Conservation (phyloP, 2,113 vertebrate species). For the Trichomycterus rosablanca region DNA sequence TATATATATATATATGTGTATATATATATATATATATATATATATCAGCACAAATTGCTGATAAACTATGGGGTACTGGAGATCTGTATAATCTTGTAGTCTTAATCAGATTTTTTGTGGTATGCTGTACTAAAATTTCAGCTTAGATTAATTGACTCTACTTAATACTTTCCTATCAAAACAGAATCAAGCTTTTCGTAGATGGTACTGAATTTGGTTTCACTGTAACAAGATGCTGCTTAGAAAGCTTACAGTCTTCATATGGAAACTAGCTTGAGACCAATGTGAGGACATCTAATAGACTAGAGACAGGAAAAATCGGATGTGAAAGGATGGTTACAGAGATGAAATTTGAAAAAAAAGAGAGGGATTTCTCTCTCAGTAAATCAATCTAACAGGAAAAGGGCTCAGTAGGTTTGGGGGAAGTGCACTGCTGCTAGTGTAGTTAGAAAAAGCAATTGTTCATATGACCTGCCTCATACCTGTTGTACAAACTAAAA, state of each 20-base stretch:
- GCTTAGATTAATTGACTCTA: constrained; percentile 62
- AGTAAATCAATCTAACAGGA: constrained; percentile 43
- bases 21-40: constrained; percentile 45
- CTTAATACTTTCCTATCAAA: constrained; percentile 53
- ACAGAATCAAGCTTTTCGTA: constrained; percentile 56
- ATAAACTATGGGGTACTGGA: constrained; percentile 89
- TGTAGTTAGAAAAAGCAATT: constrained; percentile 63
- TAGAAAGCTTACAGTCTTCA: constrained; percentile 50
- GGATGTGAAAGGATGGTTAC: constrained; percentile 29
- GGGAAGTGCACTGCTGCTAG: constrained; percentile 68
- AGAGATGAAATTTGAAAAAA: constrained; percentile 25
- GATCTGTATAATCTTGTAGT: constrained; percentile 79
- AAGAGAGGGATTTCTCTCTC: constrained; percentile 41
- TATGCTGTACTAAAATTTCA: constrained; percentile 76
- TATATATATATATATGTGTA: constrained; percentile 40
- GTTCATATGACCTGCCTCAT: constrained; percentile 61
- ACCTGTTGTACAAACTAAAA: constrained; percentile 69
- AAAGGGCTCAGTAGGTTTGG: constrained; percentile 41
- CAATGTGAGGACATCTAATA: too few relatives aligned
- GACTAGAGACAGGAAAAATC: constrained; percentile 33
- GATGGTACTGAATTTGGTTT: constrained; percentile 73
- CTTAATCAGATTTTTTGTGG: constrained; percentile 79
- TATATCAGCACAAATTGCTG: constrained; percentile 65
- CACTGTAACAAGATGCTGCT: constrained; percentile 75
- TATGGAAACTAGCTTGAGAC: constrained; percentile 37